Conservation (phyloP, 2,888 invertebrate genomes). For the Drosophila tanythrix region DNA sequence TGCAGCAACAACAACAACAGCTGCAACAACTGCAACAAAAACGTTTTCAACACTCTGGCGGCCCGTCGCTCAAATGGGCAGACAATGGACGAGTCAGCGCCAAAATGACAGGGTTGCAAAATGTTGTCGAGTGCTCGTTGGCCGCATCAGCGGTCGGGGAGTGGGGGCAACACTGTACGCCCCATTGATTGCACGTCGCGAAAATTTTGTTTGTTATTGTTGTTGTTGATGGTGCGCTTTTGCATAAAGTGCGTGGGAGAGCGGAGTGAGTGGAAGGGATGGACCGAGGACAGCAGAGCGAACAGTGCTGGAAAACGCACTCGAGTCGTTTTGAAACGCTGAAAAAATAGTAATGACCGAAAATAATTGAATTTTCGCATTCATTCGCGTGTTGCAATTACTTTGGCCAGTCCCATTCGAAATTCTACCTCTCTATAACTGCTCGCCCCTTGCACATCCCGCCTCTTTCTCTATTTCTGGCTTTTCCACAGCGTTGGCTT, state of each 20-base stretch:
- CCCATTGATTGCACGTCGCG: constrained; percentile 70
- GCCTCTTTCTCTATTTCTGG: background rate
- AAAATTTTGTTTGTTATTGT: constrained; percentile 23
- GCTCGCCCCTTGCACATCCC: background rate
- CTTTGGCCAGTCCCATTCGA: constrained; percentile 43
- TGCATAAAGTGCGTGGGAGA: constrained; percentile 51
- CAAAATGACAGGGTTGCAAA: constrained; percentile 47
- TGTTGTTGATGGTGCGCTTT: constrained; percentile 6
- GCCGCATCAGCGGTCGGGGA: background rate
- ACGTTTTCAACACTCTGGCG: constrained; percentile 72
- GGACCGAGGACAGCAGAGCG: constrained; percentile 7
- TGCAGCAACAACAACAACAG: constrained; percentile 41
- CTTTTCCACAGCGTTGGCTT: constrained; percentile 14
- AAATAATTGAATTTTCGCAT: constrained; percentile 79
- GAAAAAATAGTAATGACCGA: constrained; percentile 67
- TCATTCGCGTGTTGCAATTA: constrained; percentile 73
- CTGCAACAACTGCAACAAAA: constrained; percentile 39
- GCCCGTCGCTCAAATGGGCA: constrained; percentile 37
- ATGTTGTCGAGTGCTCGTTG: constrained; percentile 9
- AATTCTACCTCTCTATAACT: constrained; percentile 13
- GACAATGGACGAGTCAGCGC: constrained; percentile 41
- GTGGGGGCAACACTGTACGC: constrained; percentile 14
- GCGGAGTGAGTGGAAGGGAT: background rate
- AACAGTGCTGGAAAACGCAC: constrained; percentile 51
- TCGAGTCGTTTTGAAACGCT: constrained; percentile 34